These are phyloP conservation scores for Phoenoteleia sp. DNA, from an alignment of 2,888 invertebrate genomes.

Conservation along the genomic window DNA sequence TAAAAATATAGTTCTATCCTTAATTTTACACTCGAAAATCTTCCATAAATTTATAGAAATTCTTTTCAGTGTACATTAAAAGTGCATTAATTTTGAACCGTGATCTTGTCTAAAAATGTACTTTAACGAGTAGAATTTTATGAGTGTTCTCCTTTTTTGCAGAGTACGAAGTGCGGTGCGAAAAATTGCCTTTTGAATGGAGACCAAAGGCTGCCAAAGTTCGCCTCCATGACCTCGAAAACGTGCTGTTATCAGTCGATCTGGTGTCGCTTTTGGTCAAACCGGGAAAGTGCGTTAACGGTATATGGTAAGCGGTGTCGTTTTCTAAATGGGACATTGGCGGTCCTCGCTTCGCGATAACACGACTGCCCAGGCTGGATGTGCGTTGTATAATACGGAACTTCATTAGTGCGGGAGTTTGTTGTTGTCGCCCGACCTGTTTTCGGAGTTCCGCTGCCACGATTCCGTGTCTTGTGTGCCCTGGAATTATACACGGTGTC, in stretches of 20 bases:
- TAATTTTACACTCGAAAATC: no score
- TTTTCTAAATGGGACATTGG: slow-evolving; percentile 65
- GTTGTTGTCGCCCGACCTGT: slow-evolving; percentile 8
- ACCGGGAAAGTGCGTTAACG: slow-evolving; percentile 67
- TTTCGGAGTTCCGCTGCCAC: slow-evolving; percentile 11
- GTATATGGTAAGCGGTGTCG: slow-evolving; percentile 55
- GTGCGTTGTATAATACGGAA: slow-evolving; percentile 43
- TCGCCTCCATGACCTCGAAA: slow-evolving; percentile 61
- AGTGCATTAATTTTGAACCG: no score
- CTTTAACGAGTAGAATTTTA: no score
- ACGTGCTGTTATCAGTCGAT: slow-evolving; percentile 58
- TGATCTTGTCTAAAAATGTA: no score
- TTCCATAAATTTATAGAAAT: no score
- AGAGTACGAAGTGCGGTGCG: slow-evolving; percentile 51
- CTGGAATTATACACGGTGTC: slow-evolving; percentile 2
- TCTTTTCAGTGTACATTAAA: no score
- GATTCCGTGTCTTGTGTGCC: neutral
- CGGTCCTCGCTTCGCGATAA: slow-evolving; percentile 41
- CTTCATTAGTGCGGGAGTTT: slow-evolving; percentile 50
- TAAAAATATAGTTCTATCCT: no score
- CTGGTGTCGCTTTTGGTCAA: slow-evolving; percentile 66
- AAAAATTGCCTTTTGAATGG: slow-evolving; percentile 54
- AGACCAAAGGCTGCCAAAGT: slow-evolving; percentile 64
- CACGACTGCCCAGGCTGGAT: slow-evolving; percentile 27
- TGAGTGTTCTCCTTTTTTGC: no score